Evolutionary conservation across 2,113 vertebrate genomes (phyloP), one percentile per base, ranked within the genome.

Genomic region (Perccottus glenii): DNA sequence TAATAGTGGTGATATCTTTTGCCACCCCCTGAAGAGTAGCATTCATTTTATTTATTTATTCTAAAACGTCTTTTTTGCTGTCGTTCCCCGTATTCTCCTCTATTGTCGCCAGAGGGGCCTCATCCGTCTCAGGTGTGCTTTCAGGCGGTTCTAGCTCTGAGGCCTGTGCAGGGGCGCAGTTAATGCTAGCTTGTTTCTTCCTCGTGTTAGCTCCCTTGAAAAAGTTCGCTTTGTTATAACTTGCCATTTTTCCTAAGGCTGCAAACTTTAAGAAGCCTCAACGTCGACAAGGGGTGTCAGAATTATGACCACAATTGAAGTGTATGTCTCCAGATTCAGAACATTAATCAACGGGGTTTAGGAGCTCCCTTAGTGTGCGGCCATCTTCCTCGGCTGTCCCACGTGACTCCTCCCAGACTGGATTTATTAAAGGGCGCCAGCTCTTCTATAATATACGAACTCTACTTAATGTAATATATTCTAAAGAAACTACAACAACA

Each of bases 401-500:
- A 56, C 53, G 4, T 56, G 35, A 56, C 53, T 38, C 53, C 52
- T n/a, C n/a, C n/a, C n/a, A n/a, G n/a, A n/a, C n/a, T n/a, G n/a
- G n/a, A n/a, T n/a, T n/a, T n/a, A n/a, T n/a, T n/a, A n/a, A n/a
- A n/a, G n/a, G n/a, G n/a, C n/a, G n/a, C n/a, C n/a, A n/a, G n/a
- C n/a, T n/a, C n/a, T n/a, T n/a, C n/a, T n/a, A n/a, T n/a, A n/a
- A n/a, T n/a, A n/a, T n/a, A n/a, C n/a, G n/a, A n/a, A n/a, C n/a
- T n/a, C n/a, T n/a, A n/a, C n/a, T n/a, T n/a, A n/a, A n/a, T n/a
- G n/a, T n/a, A n/a, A n/a, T n/a, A n/a, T n/a, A n/a, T n/a, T n/a
- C n/a, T n/a, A n/a, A n/a, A n/a, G n/a, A n/a, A n/a, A n/a, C n/a
- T n/a, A n/a, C n/a, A n/a, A n/a, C n/a, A n/a, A n/a, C n/a, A n/a